phyloP scores from a whole-genome alignment of 1,140 invertebrate species.

The Cryptotermes secundus region DNA sequence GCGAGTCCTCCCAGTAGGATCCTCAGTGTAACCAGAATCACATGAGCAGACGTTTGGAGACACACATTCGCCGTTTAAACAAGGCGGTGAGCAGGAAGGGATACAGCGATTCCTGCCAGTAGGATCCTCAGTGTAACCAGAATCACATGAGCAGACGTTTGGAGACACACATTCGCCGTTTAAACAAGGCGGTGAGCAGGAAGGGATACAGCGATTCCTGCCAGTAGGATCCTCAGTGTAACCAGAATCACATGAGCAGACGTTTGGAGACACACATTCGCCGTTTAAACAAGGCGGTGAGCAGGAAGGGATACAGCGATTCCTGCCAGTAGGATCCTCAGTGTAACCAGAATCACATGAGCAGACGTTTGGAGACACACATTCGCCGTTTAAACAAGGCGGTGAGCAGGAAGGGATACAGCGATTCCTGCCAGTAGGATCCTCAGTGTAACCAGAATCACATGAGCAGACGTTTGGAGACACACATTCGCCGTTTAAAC shows the following conservation, averaged over 20 bases:
- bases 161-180: too few relatives aligned
- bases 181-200: constrained; percentile 45
- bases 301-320: constrained; percentile 39
- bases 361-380: constrained; percentile 49
- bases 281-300: constrained; percentile 47
- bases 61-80: constrained; percentile 39
- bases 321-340: background rate
- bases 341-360: constrained; percentile 50
- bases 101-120: constrained; percentile 40
- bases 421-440: constrained; percentile 37
- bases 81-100: constrained; percentile 24
- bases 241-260: constrained; percentile 50
- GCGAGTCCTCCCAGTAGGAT: too few relatives aligned
- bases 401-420: constrained; percentile 43
- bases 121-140: constrained; percentile 46
- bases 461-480: constrained; percentile 50
- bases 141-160: constrained; percentile 50
- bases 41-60: constrained; percentile 58
- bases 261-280: too few relatives aligned
- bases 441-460: constrained; percentile 45
- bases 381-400: constrained; percentile 49
- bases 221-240: constrained; percentile 38
- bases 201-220: constrained; percentile 41
- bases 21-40: constrained; percentile 51
- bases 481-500: constrained; percentile 50